Evolutionary conservation across 2,888 invertebrate species (phyloP), one percentile per base, ranked within the genome.

Genomic region (Theretra japonica): DNA sequence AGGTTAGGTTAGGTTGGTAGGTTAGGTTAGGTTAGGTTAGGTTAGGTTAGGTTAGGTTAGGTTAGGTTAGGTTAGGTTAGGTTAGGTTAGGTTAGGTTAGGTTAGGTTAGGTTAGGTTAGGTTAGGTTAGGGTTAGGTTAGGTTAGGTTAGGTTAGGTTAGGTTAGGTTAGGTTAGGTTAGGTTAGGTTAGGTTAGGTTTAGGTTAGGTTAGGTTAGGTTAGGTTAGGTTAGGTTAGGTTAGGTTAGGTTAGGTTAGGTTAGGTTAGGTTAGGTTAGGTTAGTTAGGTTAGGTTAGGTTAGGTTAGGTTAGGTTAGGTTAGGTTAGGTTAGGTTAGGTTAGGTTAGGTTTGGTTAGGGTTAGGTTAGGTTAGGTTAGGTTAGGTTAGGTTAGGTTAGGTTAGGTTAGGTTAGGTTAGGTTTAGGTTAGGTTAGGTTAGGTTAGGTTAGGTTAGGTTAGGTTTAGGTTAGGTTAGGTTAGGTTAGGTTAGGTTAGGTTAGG

Each of bases 281-380:
- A 72, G 73, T 74, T 72, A 68, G 70, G 69, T 72, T 69, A 69
- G 73, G 73, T 69, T 70, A 70, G 73, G 70, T 70, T 70, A 68
- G 74, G 70, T 71, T 71, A 71, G 72, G 74, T 73, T 73, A 59
- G 72, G 77, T 75, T 77, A 77, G 77, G 77, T 75, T 77, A 75
- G 77, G 77, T 75, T 75, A 74, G 57, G 57, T 28, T 57, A 57
- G 57, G 57, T 57, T 57, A 57, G 57, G 57, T 57, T 57, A 57
- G 57, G 57, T 57, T 57, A 57, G 57, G 57, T 57, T 57, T 23
- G 57, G 57, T 57, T 57, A 57, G 57, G 57, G 57, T 75, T 78
- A 76, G 78, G 78, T 76, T 76, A 75, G 77, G 75, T 77, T 76
- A 76, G 76, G 76, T 76, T 76, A 76, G 76, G 76, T 76, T 76